Base-by-base conservation (phyloP, 2,888 invertebrate species). In the Byasa hedistus region DNA sequence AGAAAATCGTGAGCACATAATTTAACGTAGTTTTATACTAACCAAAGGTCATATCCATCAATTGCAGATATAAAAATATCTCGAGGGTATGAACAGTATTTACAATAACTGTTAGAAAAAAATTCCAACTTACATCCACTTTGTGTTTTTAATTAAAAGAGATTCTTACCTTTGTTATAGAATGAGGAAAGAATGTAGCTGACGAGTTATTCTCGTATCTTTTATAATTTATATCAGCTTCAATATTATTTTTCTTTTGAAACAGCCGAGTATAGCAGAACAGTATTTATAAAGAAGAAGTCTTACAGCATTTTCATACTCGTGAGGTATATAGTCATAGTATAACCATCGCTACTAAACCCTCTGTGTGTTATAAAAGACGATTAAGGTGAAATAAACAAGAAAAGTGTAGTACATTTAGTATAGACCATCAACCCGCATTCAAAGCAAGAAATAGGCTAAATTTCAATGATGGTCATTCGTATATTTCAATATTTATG, bases 61-160 rank as follows among this genome's bases (percentile, higher is more conserved):
- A 52, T 12, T 56, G 19, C 56, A 56, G 23, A 62, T 24, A 22
- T 54, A 24, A 21, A 32, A 60, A n/a, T n/a, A 23, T 56, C 39
- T 22, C 56, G n/a, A 23, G 56, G 24, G 61, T 55, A 23, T 22
- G 36, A 27, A 24, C 19, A n/a, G n/a, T 48, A 48, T n/a, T 19
- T n/a, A 19, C 24, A 52, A 52, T 60, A 51, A 60, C 32, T 27
- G 10, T 32, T 27, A 52, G 32, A 60, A 60, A 48, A 19, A 19
- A 3, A 19, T n/a, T 21, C 22, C 12, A 55, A 44, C 19, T 44
- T 17, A 10, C 3, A 44, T 48, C 7, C 19, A 7, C 19, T 48
- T 48, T 48, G 19, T 48, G 48, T n/a, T 48, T 48, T 48, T 48
- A 48, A 48, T 48, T 48, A n/a, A 48, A 48, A 3, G 48, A 48